Evolutionary conservation across 2,113 vertebrate genomes (phyloP), one percentile per base, ranked within the genome.

Genomic region (Scalopus aquaticus): DNA sequence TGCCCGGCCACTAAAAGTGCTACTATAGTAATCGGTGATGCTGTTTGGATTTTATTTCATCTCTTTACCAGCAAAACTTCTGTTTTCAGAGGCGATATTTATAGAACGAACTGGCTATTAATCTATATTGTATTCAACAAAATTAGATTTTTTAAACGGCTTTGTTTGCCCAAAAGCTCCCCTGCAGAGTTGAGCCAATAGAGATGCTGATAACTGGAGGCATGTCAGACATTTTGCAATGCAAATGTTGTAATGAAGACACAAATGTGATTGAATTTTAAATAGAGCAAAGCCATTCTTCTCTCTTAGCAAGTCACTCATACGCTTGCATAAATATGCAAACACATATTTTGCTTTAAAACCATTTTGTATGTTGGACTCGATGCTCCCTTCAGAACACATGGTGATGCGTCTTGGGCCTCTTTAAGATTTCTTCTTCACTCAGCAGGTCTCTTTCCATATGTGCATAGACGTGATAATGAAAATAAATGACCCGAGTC

Each of bases 61-160:
- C 60, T 32, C 49, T 94, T 93, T 92, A 22, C 88, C 74, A 87
- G 69, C 62, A 90, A 96, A 92, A 78, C 72, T 92, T 90, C 93
- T 94, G 83, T 89, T 96, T 97, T 82, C 84, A 56, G 82, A 84
- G 86, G 65, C 1, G 11, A 60, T 91, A 92, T 95, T 96, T 96
- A 88, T 84, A 88, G 96, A 69, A 90, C 19, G 30, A 95, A 80
- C 74, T 88, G 78, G 56, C 56, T 81, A 82, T 85, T 96, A 92
- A 89, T 96, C 79, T 94, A 9, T 95, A 88, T 93, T 95, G 81
- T 72, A 64, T 79, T 90, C n/a, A 64, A 87, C 19, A 54, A 88
- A 90, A 96, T 89, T 84, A 42, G 77, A 90, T 91, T 76, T 86
- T n/a, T 91, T 84, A 69, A 92, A 56, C 86, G 67, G 32, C 65